Base-by-base conservation (phyloP, 2,888 invertebrate genomes). In the Bruchidius siliquastri region DNA sequence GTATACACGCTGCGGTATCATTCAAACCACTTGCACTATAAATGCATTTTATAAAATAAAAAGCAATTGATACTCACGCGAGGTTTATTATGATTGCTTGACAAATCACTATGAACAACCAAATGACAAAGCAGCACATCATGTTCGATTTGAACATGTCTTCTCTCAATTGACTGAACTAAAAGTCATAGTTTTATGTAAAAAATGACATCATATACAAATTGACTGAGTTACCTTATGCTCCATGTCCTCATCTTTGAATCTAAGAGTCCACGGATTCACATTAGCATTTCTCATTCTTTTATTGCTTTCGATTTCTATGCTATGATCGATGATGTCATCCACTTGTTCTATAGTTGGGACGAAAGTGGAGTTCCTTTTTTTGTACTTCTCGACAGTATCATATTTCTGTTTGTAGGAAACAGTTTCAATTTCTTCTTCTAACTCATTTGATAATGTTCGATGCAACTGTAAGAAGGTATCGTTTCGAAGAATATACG, bases 131-230 rank as follows among this genome's bases (percentile, higher is more conserved):
- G 82, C 96, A 96, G 87, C 97, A 97, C 84, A 96, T 90, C 89
- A 97, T 94, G 85, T 98, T 97, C 20, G 97, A 97, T 84, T 96
- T 95, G 88, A 97, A 97, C 91, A 97, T 96, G 81, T 93, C 93
- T 87, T 98, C 97, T 73, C 95, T 92, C 73, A 96, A 89, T 83
- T 93, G 92, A 77, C 93, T 93, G 86, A 96, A 98, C 90, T 89
- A 82, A 70, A 87, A 86, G 70, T 75, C 77, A 80, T 76, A 76
- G 21, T 67, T 20, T 68, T 20, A 67, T 69, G 66, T 13, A 18
- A 4, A 26, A 26, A 26, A 26, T 26, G 26, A n/a, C n/a, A n/a
- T n/a, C n/a, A n/a, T n/a, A n/a, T n/a, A n/a, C n/a, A n/a, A n/a
- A n/a, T n/a, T n/a, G n/a, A n/a, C n/a, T n/a, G n/a, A n/a, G 18